A percentile compares a stretch with the other conserved stretches of the same genome.
phyloP scores from a whole-genome alignment of 1,140 invertebrate genomes.

The Drosophila arizonae region DNA sequence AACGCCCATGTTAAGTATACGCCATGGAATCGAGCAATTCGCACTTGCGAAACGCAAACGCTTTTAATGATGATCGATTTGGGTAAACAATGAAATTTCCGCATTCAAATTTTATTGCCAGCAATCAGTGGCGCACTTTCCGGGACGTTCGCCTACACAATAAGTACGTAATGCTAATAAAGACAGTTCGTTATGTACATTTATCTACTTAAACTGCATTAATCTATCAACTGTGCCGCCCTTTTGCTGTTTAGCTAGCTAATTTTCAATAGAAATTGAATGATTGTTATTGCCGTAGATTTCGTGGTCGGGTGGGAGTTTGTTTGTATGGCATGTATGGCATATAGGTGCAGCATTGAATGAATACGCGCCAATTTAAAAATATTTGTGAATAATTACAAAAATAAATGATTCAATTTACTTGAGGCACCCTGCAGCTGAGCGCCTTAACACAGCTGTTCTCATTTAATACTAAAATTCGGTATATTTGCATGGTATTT shows the following conservation, averaged over 20 bases:
- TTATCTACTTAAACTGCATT: conserved; percentile 57
- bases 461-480: conserved; percentile 24
- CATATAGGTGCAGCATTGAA: neutral
- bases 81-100: conserved; percentile 79
- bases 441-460: conserved; percentile 6
- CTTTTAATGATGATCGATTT: conserved; percentile 80
- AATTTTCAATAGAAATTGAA: conserved; percentile 58
- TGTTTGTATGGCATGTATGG: neutral
- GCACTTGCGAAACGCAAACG: conserved; percentile 69
- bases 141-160: conserved; percentile 21
- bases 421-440: conserved; percentile 4
- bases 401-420: conserved; percentile 1
- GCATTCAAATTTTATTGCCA: conserved; percentile 78
- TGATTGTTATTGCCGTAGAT: conserved; percentile 37
- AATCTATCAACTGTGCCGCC: conserved; percentile 61
- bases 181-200: conserved; percentile 32
- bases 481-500: conserved; percentile 20
- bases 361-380: neutral
- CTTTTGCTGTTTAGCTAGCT: conserved; percentile 59
- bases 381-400: neutral
- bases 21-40: conserved; percentile 69
- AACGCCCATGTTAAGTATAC: conserved; percentile 61
- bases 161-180: conserved; percentile 12
- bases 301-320: neutral
- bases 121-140: conserved; percentile 68